These are phyloP conservation scores for Falco peregrinus DNA, from an alignment of 2,797 vertebrate species.

Conservation along the genomic window DNA sequence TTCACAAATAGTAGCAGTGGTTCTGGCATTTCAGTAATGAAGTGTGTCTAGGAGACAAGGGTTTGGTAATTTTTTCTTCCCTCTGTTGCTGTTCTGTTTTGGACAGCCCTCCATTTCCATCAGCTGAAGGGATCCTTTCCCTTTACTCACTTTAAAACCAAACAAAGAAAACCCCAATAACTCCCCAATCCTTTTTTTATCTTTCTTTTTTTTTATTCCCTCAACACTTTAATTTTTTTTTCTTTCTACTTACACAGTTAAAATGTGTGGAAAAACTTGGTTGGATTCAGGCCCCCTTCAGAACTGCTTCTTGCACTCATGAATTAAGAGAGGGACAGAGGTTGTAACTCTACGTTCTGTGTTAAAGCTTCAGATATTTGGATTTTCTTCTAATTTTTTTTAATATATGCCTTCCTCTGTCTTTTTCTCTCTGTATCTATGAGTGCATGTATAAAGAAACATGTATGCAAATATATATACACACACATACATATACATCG, in stretches of 20 bases:
- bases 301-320: neutral
- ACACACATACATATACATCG: rapidly evolving
- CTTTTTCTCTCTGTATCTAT: neutral
- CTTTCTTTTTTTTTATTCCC: neutral
- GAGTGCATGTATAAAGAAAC: neutral
- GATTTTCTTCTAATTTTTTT: neutral
- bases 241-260: neutral
- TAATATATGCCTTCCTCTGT: neutral
- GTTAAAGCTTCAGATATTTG: neutral
- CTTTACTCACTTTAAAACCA: neutral
- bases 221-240: neutral
- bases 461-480: too few species aligned
- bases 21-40: neutral
- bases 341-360: neutral
- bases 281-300: neutral
- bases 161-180: neutral
- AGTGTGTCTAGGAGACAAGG: neutral
- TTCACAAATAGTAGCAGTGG: neutral
- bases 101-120: neutral
- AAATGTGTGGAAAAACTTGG: neutral
- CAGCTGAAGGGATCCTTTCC: neutral
- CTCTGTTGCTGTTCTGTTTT: neutral
- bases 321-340: neutral
- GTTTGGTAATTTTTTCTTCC: neutral
- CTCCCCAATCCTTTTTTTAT: neutral